Conservation (phyloP, 2,888 invertebrate genomes). For the Drosophila meridiana region DNA sequence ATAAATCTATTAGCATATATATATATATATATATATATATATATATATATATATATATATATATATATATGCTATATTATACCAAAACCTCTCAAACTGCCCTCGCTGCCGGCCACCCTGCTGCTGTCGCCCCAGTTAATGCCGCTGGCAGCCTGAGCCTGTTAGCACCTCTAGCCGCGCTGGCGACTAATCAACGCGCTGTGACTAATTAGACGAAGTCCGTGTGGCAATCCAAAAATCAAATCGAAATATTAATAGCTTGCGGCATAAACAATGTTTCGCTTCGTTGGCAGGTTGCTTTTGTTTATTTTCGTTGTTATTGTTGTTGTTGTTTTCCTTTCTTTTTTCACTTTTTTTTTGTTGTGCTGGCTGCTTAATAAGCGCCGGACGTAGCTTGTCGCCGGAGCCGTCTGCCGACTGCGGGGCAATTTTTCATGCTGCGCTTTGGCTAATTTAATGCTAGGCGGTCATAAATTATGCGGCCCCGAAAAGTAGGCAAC, state of each 20-base stretch:
- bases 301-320: constrained; percentile 11
- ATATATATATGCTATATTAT: background rate
- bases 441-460: constrained; percentile 81
- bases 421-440: constrained; percentile 77
- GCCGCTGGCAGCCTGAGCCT: constrained; percentile 28
- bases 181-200: constrained; percentile 30
- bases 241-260: constrained; percentile 67
- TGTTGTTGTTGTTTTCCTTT: constrained; percentile 15
- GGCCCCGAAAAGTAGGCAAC: constrained; percentile 75
- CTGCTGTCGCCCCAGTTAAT: constrained; percentile 8
- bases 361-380: constrained; percentile 61
- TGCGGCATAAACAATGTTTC: constrained; percentile 26
- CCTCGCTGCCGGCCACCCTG: constrained; percentile 14
- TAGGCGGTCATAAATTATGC: constrained; percentile 76
- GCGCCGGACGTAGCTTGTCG: constrained; percentile 75
- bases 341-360: constrained; percentile 6
- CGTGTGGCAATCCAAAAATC: constrained; percentile 55
- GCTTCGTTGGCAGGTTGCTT: constrained; percentile 17
- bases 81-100: background rate
- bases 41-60: background rate
- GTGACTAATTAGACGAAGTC: constrained; percentile 58
- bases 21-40: too few relatives aligned
- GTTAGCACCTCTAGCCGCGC: constrained; percentile 17
- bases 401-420: constrained; percentile 53
- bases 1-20: too few relatives aligned